Evolutionary conservation across 1,140 invertebrate genomes (phyloP).

Genomic region (Acyrthosiphon pisum): DNA sequence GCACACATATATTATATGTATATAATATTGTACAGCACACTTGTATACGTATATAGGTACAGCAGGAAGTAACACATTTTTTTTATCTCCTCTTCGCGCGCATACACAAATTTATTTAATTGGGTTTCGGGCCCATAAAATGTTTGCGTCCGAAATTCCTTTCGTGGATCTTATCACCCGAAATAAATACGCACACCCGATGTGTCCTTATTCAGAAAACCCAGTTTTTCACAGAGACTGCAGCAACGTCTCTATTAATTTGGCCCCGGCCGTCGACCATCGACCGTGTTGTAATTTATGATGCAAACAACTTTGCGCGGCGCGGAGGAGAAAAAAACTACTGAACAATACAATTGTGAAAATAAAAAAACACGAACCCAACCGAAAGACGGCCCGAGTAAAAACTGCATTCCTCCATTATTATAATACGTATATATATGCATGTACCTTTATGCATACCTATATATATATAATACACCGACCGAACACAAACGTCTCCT

Average conservation of each 20-base stretch:
- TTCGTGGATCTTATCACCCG: conserved; percentile 47
- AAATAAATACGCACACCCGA: conserved; percentile 24
- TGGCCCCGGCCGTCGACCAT: background rate
- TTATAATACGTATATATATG: background rate
- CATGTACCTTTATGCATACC: background rate
- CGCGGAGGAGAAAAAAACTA: background rate
- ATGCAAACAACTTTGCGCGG: background rate
- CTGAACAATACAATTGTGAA: conserved; percentile 31
- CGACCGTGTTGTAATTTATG: conserved; percentile 28
- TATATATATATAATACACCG: background rate
- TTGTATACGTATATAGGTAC: background rate
- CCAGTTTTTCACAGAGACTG: conserved; percentile 43
- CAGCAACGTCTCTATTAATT: conserved; percentile 48
- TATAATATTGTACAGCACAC: too few species aligned
- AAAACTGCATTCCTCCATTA: conserved; percentile 48
- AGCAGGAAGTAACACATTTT: conserved; percentile 8
- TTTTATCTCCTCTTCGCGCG: background rate
- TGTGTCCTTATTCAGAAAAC: conserved; percentile 21
- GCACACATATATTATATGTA: too few species aligned
- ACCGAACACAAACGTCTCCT: conserved; percentile 39
- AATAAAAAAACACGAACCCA: background rate
- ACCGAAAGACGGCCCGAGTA: conserved; percentile 40
- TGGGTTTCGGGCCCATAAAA: conserved; percentile 6
- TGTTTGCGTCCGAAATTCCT: background rate
- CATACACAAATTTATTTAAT: background rate